Base-by-base conservation (phyloP, 2,797 vertebrate species). In the Cuniculus paca region DNA sequence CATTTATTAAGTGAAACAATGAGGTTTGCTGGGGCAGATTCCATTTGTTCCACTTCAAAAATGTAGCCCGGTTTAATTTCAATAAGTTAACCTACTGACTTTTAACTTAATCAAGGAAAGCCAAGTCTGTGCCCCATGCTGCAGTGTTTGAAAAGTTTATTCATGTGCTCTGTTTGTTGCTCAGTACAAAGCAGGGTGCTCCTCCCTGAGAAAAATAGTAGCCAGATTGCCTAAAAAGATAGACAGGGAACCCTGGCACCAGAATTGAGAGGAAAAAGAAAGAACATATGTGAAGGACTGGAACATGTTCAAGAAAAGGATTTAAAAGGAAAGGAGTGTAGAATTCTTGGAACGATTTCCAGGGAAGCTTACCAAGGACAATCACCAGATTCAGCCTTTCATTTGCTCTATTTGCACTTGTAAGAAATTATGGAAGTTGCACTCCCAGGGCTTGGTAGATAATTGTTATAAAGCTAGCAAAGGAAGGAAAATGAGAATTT, bases 271-370 rank as follows among this genome's bases (percentile, higher is more conserved):
- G 63, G 63, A 93, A 85, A 97, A 94, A 90, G 88, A 92, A 97
- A 87, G 94, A 97, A 94, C 94, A 94, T 97, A 96, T 97, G 96
- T 97, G 94, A 96, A 96, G 45, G 86, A 88, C 39, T 97, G 96
- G 97, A 98, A 85, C 52, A 34, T 88, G 74, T 96, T 96, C 97
- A 98, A 97, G 78, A 94, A 88, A 90, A 97, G 90, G 88, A 95
- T 97, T 97, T 97, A 95, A 96, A 97, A 97, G 94, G 95, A 97
- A 97, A 97, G 93, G 90, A 89, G 94, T 36, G 7, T 97, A 95
- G 91, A 94, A 96, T 97, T 97, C 87, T 97, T 97, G 95, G 96
- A 97, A 86, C 95, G 92, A 88, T 94, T 95, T 97, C 95, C 85
- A 93, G 90, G 48, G 88, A 96, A 95, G 90, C 90, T 96, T 93